Evolutionary conservation across 1,140 invertebrate species (phyloP).

Genomic region (Dinothrombium tinctorium): DNA sequence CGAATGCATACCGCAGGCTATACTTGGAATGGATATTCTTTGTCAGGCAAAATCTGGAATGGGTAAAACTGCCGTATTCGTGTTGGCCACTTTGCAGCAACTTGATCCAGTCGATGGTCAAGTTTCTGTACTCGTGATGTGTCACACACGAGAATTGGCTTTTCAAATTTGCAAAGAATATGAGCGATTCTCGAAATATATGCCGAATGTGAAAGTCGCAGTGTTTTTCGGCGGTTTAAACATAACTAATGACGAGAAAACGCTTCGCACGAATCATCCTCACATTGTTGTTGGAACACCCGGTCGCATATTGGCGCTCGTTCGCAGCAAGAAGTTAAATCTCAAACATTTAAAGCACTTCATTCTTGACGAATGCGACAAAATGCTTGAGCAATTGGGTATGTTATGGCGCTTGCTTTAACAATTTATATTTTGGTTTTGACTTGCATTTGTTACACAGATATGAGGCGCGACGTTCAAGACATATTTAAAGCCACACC

Average conservation of each 20-base stretch:
- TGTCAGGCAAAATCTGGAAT: slow-evolving; percentile 99
- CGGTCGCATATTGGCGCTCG: slow-evolving; percentile 30
- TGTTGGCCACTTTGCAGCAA: slow-evolving; percentile 87
- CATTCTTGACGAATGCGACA: slow-evolving; percentile 36
- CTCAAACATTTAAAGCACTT: slow-evolving; percentile 34
- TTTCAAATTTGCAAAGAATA: slow-evolving; percentile 37
- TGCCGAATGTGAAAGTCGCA: slow-evolving; percentile 25
- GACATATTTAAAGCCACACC: slow-evolving; percentile 98
- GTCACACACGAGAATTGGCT: slow-evolving; percentile 34
- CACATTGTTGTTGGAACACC: slow-evolving; percentile 37
- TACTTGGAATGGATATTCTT: slow-evolving; percentile 94
- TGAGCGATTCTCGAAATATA: slow-evolving; percentile 34
- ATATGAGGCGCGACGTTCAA: slow-evolving; percentile 97
- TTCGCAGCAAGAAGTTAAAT: slow-evolving; percentile 21
- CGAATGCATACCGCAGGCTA: slow-evolving; percentile 98
- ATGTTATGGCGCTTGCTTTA: slow-evolving; percentile 11
- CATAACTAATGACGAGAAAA: slow-evolving; percentile 33
- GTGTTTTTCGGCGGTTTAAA: slow-evolving; percentile 34
- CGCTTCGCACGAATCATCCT: slow-evolving; percentile 29
- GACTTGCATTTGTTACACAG: slow-evolving; percentile 23
- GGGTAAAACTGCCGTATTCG: slow-evolving; percentile 99
- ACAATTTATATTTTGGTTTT: too few relatives aligned
- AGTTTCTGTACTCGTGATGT: slow-evolving; percentile 33
- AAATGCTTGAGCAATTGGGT: slow-evolving; percentile 33
- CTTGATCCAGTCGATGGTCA: slow-evolving; percentile 84